Conservation (phyloP, 2,113 vertebrate genomes). For the Hippocampus comes region DNA sequence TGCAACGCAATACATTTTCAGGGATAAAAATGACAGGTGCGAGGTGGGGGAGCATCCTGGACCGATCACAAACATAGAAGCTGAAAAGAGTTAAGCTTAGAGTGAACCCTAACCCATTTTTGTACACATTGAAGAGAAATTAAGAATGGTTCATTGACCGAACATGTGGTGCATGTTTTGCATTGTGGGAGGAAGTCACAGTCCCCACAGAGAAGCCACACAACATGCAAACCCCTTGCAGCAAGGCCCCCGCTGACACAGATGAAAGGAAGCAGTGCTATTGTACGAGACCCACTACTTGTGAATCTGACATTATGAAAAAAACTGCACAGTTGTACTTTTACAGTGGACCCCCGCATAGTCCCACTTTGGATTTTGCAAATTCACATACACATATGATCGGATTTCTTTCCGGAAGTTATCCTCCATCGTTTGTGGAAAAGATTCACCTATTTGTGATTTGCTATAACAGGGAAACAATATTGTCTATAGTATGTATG, state of each 20-base stretch:
- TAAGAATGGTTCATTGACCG: background rate
- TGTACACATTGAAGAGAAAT: background rate
- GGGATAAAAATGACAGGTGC: background rate
- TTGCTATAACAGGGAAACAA: no score
- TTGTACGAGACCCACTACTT: background rate
- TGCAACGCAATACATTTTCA: background rate
- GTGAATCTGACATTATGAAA: no score
- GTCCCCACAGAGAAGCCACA: background rate
- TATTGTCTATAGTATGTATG: no score
- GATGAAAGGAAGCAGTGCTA: background rate
- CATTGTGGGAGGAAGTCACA: background rate
- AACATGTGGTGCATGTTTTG: background rate
- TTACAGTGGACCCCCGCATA: no score
- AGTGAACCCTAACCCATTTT: background rate
- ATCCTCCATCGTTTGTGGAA: no score
- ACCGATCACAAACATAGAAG: background rate
- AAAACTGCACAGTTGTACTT: no score
- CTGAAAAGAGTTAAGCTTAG: no score
- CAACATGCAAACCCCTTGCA: background rate
- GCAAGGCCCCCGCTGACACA: background rate
- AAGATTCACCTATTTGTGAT: no score
- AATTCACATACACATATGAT: no score
- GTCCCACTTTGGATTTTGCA: no score
- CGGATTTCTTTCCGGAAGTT: no score
- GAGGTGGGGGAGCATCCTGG: background rate